phyloP scores from a whole-genome alignment of 2,113 vertebrate genomes.

The Corythornis madagascariensis region DNA sequence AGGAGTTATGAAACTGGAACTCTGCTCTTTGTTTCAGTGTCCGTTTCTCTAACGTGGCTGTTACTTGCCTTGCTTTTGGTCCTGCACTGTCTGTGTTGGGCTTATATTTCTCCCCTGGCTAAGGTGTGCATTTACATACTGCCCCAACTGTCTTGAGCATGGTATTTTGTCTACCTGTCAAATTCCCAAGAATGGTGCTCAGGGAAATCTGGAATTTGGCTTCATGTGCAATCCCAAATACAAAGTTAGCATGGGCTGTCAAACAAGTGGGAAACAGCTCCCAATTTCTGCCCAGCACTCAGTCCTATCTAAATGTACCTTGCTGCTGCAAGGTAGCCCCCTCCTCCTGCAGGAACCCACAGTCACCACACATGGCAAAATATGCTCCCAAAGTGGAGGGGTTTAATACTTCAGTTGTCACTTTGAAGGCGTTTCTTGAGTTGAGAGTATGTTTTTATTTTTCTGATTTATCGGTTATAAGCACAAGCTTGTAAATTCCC shows the following conservation, averaged over 20 bases:
- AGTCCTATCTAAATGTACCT: background rate
- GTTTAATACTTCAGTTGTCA: background rate
- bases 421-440: background rate
- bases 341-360: background rate
- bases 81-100: background rate
- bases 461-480: background rate
- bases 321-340: accelerated
- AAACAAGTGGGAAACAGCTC: background rate
- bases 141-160: background rate
- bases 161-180: background rate
- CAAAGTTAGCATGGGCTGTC: background rate
- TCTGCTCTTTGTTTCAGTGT: background rate
- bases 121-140: background rate
- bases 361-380: accelerated
- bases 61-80: background rate
- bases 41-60: accelerated
- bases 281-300: accelerated
- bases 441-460: background rate
- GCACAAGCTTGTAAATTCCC: background rate
- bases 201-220: background rate
- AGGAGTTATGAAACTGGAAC: background rate
- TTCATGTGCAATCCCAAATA: background rate
- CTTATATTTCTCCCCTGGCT: background rate
- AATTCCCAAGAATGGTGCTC: background rate
- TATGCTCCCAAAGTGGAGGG: background rate